Evolutionary conservation across 2,113 vertebrate species (phyloP).

Genomic region (Hyperopisus bebe): DNA sequence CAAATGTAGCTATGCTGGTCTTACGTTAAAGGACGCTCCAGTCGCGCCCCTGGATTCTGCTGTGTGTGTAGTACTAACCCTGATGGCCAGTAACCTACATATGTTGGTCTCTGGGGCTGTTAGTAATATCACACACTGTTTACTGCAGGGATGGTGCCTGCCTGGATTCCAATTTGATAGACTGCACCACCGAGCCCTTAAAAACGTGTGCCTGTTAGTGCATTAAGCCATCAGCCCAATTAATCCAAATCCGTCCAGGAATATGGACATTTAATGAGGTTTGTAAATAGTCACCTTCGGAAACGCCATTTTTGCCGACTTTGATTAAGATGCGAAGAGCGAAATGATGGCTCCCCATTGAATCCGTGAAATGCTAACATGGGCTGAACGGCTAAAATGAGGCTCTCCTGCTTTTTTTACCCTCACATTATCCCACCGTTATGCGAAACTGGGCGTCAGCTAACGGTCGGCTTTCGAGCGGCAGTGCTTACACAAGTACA

Average conservation of each 20-base stretch:
- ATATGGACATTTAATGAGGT: not conserved
- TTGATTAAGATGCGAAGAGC: not conserved
- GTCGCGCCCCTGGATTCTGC: not conserved
- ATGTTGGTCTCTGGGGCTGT: not conserved
- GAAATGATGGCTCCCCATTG: not conserved
- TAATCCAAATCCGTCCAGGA: not conserved
- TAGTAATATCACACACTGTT: not conserved
- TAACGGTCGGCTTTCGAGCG: not conserved
- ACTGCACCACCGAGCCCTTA: not conserved
- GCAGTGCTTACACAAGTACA: not conserved
- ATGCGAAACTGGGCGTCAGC: not conserved
- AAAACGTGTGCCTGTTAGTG: not conserved
- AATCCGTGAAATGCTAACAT: not conserved
- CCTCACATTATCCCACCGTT: not conserved
- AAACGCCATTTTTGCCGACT: not conserved
- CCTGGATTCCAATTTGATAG: not conserved
- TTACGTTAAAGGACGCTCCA: not conserved
- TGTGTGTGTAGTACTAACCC: not conserved
- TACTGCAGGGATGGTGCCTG: not conserved
- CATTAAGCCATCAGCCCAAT: conserved; percentile 1
- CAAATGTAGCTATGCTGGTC: not conserved
- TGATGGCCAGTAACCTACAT: not conserved
- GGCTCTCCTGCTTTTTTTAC: not conserved
- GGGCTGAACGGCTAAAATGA: not conserved
- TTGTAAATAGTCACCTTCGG: not conserved